Evolutionary conservation across 2,888 invertebrate genomes (phyloP).

Genomic region (Catocala fraxini): DNA sequence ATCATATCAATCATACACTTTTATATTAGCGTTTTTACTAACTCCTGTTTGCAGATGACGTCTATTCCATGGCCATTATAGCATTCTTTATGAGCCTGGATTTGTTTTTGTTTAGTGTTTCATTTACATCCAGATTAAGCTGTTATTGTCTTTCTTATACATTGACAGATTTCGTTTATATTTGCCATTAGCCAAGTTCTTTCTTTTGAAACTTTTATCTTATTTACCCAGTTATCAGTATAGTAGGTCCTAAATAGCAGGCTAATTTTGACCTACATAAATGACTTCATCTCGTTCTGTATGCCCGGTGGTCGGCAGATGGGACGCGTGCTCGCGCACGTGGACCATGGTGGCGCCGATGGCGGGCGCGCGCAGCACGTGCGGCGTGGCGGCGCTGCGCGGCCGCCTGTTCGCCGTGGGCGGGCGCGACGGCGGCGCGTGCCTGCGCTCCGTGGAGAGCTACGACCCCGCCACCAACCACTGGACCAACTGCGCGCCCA

Average conservation of each 20-base stretch:
- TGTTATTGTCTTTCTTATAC: too few relatives aligned
- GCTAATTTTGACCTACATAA: too few relatives aligned
- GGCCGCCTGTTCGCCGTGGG: conserved; percentile 96
- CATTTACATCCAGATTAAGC: not conserved
- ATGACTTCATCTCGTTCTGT: too few relatives aligned
- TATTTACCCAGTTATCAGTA: too few relatives aligned
- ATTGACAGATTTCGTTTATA: too few relatives aligned
- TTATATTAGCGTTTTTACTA: too few relatives aligned
- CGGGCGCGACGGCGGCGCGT: conserved; percentile 96
- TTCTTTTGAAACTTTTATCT: too few relatives aligned
- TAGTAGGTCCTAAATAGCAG: too few relatives aligned
- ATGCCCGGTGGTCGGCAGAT: conserved; percentile 79
- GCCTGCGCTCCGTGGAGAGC: conserved; percentile 96
- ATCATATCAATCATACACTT: too few relatives aligned
- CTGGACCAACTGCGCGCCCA: conserved; percentile 95
- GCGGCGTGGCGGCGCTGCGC: conserved; percentile 95
- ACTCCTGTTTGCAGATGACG: too few relatives aligned
- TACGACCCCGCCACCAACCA: conserved; percentile 91
- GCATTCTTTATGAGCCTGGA: not conserved
- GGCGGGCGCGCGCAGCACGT: conserved; percentile 95
- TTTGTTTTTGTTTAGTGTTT: not conserved
- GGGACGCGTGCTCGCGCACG: conserved; percentile 95
- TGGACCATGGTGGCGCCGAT: conserved; percentile 97
- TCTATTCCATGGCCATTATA: too few relatives aligned
- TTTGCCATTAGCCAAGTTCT: too few relatives aligned